Conservation (phyloP, 2,888 invertebrate species). For the Sinhomidia bicolor region DNA sequence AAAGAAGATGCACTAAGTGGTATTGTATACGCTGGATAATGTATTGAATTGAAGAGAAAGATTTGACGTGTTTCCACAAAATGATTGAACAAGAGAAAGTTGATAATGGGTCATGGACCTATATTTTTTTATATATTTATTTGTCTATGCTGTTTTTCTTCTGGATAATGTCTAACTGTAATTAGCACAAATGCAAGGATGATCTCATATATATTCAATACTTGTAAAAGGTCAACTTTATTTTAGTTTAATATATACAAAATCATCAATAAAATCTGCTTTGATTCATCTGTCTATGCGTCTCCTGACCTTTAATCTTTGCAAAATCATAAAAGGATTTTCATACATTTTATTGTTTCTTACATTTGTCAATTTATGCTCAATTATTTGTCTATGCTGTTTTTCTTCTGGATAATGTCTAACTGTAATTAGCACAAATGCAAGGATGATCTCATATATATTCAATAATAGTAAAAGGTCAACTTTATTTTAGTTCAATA, state of each 20-base stretch:
- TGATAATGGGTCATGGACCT: constrained; percentile 8
- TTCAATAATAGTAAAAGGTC: background rate
- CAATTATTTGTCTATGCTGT: background rate
- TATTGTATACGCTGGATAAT: too few relatives aligned
- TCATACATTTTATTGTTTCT: background rate
- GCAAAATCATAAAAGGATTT: background rate
- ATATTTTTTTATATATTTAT: background rate
- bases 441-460: background rate
- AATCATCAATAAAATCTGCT: background rate
- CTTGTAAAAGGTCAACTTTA: constrained; percentile 25
- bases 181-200: background rate
- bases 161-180: background rate
- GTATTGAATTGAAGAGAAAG: too few relatives aligned
- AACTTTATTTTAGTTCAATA: background rate
- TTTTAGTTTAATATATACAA: background rate
- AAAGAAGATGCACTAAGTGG: too few relatives aligned
- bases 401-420: background rate
- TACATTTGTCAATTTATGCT: background rate
- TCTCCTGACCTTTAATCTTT: constrained; percentile 2
- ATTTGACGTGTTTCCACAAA: too few relatives aligned
- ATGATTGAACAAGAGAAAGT: too few relatives aligned
- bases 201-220: constrained; percentile 2
- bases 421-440: background rate
- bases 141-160: background rate
- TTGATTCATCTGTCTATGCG: background rate